Conservation (phyloP, 2,888 invertebrate species). For the Nymphalis c-album region DNA sequence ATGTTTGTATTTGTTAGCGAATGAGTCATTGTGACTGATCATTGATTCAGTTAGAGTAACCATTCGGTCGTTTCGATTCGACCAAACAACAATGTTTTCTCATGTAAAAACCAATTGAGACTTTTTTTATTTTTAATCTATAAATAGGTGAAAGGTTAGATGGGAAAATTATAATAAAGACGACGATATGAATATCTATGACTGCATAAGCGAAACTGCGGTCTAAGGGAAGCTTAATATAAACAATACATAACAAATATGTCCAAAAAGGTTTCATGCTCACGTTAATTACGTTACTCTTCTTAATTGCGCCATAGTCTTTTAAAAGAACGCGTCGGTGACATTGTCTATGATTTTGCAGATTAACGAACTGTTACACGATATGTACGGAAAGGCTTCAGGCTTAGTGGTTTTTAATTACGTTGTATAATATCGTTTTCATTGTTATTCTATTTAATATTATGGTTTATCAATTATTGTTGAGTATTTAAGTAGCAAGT, state of each 20-base stretch:
- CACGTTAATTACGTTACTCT: not conserved
- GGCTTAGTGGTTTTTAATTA: conserved; percentile 30
- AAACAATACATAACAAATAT: not conserved
- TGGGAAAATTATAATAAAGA: not conserved
- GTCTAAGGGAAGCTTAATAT: not conserved
- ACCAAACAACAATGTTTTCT: too few species aligned
- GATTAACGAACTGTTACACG: conserved; percentile 53
- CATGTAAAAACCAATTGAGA: too few species aligned
- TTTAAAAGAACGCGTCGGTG: not conserved
- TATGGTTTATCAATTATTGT: not conserved
- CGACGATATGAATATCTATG: too few species aligned
- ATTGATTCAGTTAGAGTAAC: too few species aligned
- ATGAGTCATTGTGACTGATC: too few species aligned
- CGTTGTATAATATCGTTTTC: conserved; percentile 7
- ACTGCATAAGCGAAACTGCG: too few species aligned
- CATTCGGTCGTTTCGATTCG: too few species aligned
- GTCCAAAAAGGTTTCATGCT: not conserved
- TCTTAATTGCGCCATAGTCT: not conserved
- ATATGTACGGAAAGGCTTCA: conserved; percentile 24
- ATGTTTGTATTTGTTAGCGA: too few species aligned
- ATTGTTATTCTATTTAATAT: conserved; percentile 1
- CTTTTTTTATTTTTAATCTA: too few species aligned
- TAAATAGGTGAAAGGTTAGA: not conserved
- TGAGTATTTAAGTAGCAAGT: not conserved
- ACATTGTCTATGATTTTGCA: conserved; percentile 49